A percentile compares a stretch with the other conserved stretches of the same genome.
Conservation (phyloP, 2,113 vertebrate species). For the Elephantulus edwardii region DNA sequence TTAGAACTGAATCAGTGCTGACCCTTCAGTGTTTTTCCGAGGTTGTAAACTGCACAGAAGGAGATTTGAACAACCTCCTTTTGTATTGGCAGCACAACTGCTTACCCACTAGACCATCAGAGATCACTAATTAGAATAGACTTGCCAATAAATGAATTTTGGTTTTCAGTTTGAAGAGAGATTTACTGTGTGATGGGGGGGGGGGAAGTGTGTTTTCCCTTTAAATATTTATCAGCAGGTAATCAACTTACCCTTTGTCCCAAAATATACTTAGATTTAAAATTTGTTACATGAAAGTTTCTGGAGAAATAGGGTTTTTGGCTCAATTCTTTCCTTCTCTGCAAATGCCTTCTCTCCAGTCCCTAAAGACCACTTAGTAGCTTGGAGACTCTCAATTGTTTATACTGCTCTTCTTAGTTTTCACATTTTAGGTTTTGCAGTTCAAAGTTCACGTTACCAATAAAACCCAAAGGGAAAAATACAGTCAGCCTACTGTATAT, state of each 20-base stretch:
- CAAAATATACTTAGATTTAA: constrained; percentile 19
- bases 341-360: background rate
- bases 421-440: background rate
- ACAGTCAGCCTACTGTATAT: background rate
- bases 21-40: too few species aligned
- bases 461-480: background rate
- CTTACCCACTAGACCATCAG: too few species aligned
- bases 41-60: too few species aligned
- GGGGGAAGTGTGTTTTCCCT: constrained; percentile 6
- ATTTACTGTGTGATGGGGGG: background rate
- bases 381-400: background rate
- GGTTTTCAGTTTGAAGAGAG: background rate
- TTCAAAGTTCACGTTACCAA: constrained; percentile 39
- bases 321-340: background rate
- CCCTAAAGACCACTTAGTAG: background rate
- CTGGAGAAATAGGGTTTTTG: background rate
- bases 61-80: too few species aligned
- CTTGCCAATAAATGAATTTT: too few species aligned
- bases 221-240: constrained; percentile 43
- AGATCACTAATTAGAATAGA: too few species aligned
- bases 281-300: background rate
- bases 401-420: background rate
- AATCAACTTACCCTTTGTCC: background rate
- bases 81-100: too few species aligned
- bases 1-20: too few species aligned